phyloP scores from a whole-genome alignment of 1,140 invertebrate genomes.

The Tyrophagus putrescentiae region DNA sequence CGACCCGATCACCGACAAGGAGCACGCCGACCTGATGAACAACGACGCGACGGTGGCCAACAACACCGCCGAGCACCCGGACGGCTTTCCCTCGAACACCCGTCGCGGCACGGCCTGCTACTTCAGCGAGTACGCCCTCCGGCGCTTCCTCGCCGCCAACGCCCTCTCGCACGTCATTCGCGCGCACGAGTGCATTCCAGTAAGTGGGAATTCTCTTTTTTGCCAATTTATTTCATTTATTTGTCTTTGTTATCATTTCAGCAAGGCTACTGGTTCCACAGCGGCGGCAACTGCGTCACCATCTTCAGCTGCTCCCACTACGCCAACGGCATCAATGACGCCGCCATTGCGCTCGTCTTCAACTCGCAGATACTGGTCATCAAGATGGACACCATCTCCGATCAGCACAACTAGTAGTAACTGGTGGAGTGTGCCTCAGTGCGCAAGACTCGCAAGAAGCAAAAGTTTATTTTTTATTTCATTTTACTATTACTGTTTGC shows the following conservation, averaged over 20 bases:
- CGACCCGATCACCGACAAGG: slow-evolving; percentile 42
- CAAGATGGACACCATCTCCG: slow-evolving; percentile 38
- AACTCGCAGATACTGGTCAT: slow-evolving; percentile 41
- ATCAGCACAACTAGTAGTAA: too few species aligned
- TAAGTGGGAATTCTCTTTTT: too few species aligned
- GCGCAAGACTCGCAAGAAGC: too few species aligned
- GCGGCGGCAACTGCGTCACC: slow-evolving; percentile 47
- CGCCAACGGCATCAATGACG: slow-evolving; percentile 48
- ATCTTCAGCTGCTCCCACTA: slow-evolving; percentile 53
- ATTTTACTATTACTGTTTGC: too few species aligned
- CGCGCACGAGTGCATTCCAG: slow-evolving; percentile 52
- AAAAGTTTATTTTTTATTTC: too few species aligned
- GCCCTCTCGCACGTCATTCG: slow-evolving; percentile 49
- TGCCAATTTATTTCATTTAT: too few species aligned
- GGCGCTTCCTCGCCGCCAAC: slow-evolving; percentile 47
- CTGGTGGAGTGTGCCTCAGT: too few species aligned
- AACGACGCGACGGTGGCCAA: neutral
- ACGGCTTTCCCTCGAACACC: slow-evolving; percentile 49
- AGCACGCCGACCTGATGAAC: slow-evolving; percentile 17
- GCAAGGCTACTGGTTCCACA: slow-evolving; percentile 34
- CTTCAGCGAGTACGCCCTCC: slow-evolving; percentile 49
- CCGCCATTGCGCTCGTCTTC: slow-evolving; percentile 47
- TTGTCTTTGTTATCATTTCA: too few species aligned
- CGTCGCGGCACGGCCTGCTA: slow-evolving; percentile 53
- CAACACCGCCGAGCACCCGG: neutral